Evolutionary conservation across 1,140 invertebrate species (phyloP), one percentile per base, ranked within the genome.

Genomic region (Tribolium castaneum): DNA sequence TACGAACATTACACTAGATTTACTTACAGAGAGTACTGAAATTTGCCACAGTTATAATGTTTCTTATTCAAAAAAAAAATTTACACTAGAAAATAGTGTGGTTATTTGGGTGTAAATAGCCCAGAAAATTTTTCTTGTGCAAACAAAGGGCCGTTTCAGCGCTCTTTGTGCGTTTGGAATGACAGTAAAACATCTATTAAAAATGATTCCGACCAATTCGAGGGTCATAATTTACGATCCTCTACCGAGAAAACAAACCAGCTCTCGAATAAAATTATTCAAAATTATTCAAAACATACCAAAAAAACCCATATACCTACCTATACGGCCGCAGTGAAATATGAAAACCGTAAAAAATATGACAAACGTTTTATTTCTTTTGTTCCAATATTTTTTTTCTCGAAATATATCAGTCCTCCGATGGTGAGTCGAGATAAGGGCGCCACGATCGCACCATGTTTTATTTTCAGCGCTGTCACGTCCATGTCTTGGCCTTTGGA

Each of bases 291-390:
- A 83, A 83, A 82, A 80, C 70, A 49, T 59, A 80, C 51, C 25
- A 66, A 74, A 66, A 70, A 71, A 13, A 74, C 19, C 6, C 52
- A 75, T 62, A 75, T 51, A 62, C 62, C 22, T 50, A 78, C 39
- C 39, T 45, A 9, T 45, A 9, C 35, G 50, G 22, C 30, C 39
- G 25, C 35, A 77, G 81, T 83, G 80, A 83, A 82, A 80, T 82
- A 83, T 83, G 82, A 82, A 83, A 83, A 83, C 81, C 82, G 82
- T 83, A 83, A 81, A 82, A 83, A 83, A 83, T 82, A 83, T 83
- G 82, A 83, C 82, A 83, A 83, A 83, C 82, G 79, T 78, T 77
- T 82, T 79, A 78, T 83, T 74, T 75, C 81, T 81, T 82, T 83
- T 83, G 81, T 83, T 83, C 78, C 80, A 81, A 79, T 82, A 78